Conservation (phyloP, 1,140 invertebrate species). For the Idris sp. region DNA sequence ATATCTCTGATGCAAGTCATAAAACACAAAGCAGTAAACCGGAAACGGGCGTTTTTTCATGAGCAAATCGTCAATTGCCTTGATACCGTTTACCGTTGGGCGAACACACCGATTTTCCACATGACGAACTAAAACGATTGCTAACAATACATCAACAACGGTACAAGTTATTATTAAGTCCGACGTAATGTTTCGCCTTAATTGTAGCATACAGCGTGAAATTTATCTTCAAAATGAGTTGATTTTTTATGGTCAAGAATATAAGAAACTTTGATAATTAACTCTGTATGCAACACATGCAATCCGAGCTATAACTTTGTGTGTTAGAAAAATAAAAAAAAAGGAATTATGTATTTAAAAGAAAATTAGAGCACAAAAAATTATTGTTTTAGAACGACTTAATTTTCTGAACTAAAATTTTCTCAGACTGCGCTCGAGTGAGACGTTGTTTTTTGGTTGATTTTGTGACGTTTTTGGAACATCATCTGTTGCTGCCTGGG, state of each 20-base stretch:
- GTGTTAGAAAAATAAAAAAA: too few relatives aligned
- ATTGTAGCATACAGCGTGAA: neutral
- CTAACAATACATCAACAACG: slow-evolving; percentile 30
- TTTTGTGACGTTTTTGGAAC: slow-evolving; percentile 64
- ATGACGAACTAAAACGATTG: slow-evolving; percentile 49
- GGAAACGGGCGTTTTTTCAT: slow-evolving; percentile 28
- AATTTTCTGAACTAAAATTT: too few relatives aligned
- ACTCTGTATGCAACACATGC: too few relatives aligned
- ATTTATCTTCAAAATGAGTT: too few relatives aligned
- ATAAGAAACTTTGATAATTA: too few relatives aligned
- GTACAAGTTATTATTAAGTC: slow-evolving; percentile 36
- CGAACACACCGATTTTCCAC: slow-evolving; percentile 60
- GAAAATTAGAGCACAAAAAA: too few relatives aligned
- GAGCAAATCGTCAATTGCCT: slow-evolving; percentile 33
- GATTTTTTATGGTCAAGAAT: too few relatives aligned
- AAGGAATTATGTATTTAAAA: too few relatives aligned
- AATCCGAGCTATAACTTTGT: too few relatives aligned
- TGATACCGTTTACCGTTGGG: slow-evolving; percentile 59
- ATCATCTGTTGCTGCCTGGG: slow-evolving; percentile 51
- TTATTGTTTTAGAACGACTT: too few relatives aligned
- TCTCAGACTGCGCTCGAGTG: too few relatives aligned
- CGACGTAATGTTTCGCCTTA: slow-evolving; percentile 10
- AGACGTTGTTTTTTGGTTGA: slow-evolving; percentile 44
- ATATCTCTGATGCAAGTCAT: too few relatives aligned
- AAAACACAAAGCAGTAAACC: slow-evolving; percentile 24